These are phyloP conservation scores for Stigmatopora nigra DNA, from an alignment of 2,113 vertebrate genomes.

Conservation along the genomic window DNA sequence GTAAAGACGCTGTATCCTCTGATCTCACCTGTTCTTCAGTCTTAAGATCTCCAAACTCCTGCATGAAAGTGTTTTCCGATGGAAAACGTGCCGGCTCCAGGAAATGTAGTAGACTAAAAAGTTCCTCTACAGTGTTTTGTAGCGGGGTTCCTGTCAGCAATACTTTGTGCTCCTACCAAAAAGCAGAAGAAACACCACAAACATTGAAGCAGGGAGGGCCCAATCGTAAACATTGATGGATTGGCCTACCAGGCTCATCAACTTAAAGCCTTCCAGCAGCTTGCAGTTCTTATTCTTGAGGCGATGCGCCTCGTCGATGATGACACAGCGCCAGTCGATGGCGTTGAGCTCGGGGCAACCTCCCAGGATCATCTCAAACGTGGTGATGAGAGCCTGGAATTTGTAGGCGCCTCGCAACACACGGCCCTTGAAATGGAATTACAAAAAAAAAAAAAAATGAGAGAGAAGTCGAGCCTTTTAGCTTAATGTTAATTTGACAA, in stretches of 20 bases:
- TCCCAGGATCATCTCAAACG: slow-evolving; percentile 98
- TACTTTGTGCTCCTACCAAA: slow-evolving; percentile 89
- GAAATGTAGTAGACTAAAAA: slow-evolving; percentile 96
- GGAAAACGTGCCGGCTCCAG: slow-evolving; percentile 89
- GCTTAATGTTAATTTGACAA: not conserved
- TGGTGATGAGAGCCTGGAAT: slow-evolving; percentile 95
- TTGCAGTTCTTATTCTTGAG: slow-evolving; percentile 99
- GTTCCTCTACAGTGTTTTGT: slow-evolving; percentile 96
- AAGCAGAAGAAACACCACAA: slow-evolving; percentile 3
- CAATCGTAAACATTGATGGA: not conserved
- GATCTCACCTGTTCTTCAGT: slow-evolving; percentile 86
- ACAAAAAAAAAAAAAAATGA: not conserved
- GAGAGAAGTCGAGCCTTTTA: not conserved
- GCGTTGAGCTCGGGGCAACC: slow-evolving; percentile 95
- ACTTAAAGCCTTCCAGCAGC: slow-evolving; percentile 92
- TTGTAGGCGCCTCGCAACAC: slow-evolving; percentile 84
- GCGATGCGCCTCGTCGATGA: slow-evolving; percentile 96
- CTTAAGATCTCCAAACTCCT: slow-evolving; percentile 96
- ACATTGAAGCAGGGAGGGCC: not conserved
- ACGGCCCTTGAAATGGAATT: slow-evolving; percentile 70
- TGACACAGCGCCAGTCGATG: slow-evolving; percentile 94
- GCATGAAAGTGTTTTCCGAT: slow-evolving; percentile 93
- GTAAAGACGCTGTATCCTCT: not conserved
- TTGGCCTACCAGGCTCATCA: slow-evolving; percentile 85
- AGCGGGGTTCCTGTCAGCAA: slow-evolving; percentile 93